These are phyloP conservation scores for Halcyon malimbica DNA, from an alignment of 2,113 vertebrate genomes.

Conservation along the genomic window DNA sequence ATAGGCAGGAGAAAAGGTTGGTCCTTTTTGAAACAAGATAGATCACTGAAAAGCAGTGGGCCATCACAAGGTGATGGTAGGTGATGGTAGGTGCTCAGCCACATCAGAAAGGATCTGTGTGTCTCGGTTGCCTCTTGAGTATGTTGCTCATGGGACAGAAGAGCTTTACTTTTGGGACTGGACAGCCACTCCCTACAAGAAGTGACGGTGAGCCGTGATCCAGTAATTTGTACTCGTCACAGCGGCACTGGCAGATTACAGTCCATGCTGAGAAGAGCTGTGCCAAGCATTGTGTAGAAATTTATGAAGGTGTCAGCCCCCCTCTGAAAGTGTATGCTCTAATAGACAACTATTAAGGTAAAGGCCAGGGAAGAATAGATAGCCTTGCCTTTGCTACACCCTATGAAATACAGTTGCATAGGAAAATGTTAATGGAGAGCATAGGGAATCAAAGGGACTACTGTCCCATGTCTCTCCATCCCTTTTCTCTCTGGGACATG, in stretches of 20 bases:
- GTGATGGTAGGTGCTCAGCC: not conserved
- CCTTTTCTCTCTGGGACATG: not conserved
- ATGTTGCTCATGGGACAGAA: rapidly evolving
- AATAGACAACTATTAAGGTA: not conserved
- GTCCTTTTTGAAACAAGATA: not conserved
- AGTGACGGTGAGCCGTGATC: not conserved
- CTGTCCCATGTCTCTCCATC: not conserved
- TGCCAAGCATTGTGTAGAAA: not conserved
- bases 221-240: not conserved
- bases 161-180: not conserved
- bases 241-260: not conserved
- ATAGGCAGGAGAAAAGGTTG: not conserved
- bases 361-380: not conserved
- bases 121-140: rapidly evolving
- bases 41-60: not conserved
- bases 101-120: not conserved
- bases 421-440: not conserved
- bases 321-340: not conserved
- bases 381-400: not conserved
- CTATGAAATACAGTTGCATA: not conserved
- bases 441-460: not conserved
- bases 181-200: not conserved
- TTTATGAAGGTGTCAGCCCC: not conserved
- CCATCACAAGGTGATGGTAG: not conserved
- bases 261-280: not conserved